Evolutionary conservation across 2,888 invertebrate genomes (phyloP).

Genomic region (Lasioglossum vierecki): DNA sequence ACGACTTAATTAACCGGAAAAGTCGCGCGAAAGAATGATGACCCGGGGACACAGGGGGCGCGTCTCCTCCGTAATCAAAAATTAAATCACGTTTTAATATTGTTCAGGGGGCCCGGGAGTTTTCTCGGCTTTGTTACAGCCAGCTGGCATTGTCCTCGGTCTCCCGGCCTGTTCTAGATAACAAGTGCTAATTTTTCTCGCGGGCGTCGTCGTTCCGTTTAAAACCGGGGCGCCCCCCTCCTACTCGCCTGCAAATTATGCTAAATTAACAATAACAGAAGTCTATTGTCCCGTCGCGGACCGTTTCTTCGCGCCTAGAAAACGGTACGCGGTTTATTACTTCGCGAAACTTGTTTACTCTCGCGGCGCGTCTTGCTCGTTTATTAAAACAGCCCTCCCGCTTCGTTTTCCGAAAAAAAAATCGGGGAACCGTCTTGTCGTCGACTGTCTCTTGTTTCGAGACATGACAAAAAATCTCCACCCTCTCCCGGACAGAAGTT

Average conservation of each 20-base stretch:
- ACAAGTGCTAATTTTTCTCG: constrained; percentile 63
- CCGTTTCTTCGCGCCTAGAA: constrained; percentile 17
- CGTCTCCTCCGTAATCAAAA: constrained; percentile 43
- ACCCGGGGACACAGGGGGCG: not conserved
- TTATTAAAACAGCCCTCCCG: constrained; percentile 7
- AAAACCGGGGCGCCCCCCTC: constrained; percentile 10
- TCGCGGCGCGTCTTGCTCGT: not conserved
- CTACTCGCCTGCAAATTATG: constrained; percentile 44
- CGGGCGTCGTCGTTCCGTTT: constrained; percentile 43
- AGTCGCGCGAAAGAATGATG: constrained; percentile 22
- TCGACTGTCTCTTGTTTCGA: not conserved
- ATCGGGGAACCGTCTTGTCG: not conserved
- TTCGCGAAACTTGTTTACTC: constrained; percentile 26
- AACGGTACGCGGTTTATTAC: constrained; percentile 30
- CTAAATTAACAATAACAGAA: constrained; percentile 56
- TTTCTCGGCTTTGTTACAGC: constrained; percentile 33
- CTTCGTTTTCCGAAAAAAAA: not conserved
- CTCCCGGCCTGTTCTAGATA: constrained; percentile 38
- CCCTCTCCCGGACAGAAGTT: not conserved
- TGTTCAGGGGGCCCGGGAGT: constrained; percentile 3
- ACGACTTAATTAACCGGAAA: constrained; percentile 33
- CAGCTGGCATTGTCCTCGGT: constrained; percentile 21
- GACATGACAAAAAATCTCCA: not conserved
- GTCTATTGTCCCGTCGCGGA: constrained; percentile 31
- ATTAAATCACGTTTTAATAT: constrained; percentile 46